A percentile compares a stretch with the other conserved stretches of the same genome.
Evolutionary conservation across 1,140 invertebrate genomes (phyloP).

Genomic region (Sitophilus oryzae): DNA sequence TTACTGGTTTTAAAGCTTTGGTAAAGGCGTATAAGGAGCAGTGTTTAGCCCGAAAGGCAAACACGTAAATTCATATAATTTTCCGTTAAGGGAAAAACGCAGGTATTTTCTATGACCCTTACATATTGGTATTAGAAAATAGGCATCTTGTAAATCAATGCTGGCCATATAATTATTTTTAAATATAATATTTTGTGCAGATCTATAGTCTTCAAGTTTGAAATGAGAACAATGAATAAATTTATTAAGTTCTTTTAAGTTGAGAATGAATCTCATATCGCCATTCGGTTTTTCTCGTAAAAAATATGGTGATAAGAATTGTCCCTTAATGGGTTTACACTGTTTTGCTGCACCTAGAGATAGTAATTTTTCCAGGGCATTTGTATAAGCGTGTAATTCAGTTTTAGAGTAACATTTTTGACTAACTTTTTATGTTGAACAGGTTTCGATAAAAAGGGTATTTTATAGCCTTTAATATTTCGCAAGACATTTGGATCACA

Average conservation of each 20-base stretch:
- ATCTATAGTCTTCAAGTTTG: slow-evolving; percentile 32
- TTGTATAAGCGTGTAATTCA: not conserved
- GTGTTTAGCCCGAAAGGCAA: slow-evolving; percentile 18
- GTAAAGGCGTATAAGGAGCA: slow-evolving; percentile 11
- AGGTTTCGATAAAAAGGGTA: not conserved
- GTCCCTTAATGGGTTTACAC: slow-evolving; percentile 14
- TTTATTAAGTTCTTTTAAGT: not conserved
- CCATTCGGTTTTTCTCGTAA: slow-evolving; percentile 1
- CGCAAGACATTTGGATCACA: not conserved
- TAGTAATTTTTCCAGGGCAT: slow-evolving; percentile 4
- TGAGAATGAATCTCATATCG: slow-evolving; percentile 2
- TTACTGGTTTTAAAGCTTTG: slow-evolving; percentile 15
- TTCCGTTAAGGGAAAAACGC: slow-evolving; percentile 20
- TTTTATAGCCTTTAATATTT: slow-evolving; percentile 2
- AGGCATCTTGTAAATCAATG: slow-evolving; percentile 24
- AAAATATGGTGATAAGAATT: not conserved
- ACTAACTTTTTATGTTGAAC: not conserved
- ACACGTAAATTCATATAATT: slow-evolving; percentile 18
- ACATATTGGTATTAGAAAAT: slow-evolving; percentile 26
- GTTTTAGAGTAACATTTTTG: not conserved
- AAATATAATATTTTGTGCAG: slow-evolving; percentile 23
- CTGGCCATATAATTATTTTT: slow-evolving; percentile 23
- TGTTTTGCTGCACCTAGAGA: not conserved
- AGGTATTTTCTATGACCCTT: slow-evolving; percentile 26
- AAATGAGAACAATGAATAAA: slow-evolving; percentile 22